phyloP scores from a whole-genome alignment of 2,113 vertebrate genomes.

The Chaenocephalus aceratus region DNA sequence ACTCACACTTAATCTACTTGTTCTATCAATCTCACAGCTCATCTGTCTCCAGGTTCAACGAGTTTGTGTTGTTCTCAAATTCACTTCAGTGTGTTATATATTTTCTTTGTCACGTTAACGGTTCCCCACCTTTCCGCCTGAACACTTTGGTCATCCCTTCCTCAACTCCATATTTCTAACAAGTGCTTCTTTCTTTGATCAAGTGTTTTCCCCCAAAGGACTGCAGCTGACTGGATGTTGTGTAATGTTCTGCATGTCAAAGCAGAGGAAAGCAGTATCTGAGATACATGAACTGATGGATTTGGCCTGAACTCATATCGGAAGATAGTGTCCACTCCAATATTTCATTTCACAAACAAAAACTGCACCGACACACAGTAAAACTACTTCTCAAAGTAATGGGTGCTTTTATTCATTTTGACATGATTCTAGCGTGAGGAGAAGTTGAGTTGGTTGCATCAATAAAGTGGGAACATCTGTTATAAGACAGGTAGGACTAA shows the following conservation, averaged over 20 bases:
- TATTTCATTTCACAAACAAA: background rate
- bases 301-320: slow-evolving; percentile 24
- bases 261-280: slow-evolving; percentile 23
- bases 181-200: slow-evolving; percentile 23
- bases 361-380: background rate
- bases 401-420: slow-evolving; percentile 1
- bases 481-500: background rate
- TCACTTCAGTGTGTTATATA: background rate
- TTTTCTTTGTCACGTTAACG: background rate
- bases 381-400: background rate
- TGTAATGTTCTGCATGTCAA: slow-evolving; percentile 31
- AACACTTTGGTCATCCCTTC: background rate
- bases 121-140: background rate
- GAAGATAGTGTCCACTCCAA: background rate
- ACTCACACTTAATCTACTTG: background rate
- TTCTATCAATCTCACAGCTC: background rate
- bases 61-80: background rate
- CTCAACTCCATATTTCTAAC: slow-evolving; percentile 4
- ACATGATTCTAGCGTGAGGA: slow-evolving; percentile 7
- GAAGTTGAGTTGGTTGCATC: background rate
- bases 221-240: slow-evolving; percentile 46
- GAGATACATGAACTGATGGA: slow-evolving; percentile 30
- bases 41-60: background rate
- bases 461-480: background rate
- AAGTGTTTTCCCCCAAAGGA: slow-evolving; percentile 40